Percentiles rank a stretch among this genome's conserved stretches.
Evolutionary conservation across 2,113 vertebrate species (phyloP).

Genomic region (Bagarius yarrelli): DNA sequence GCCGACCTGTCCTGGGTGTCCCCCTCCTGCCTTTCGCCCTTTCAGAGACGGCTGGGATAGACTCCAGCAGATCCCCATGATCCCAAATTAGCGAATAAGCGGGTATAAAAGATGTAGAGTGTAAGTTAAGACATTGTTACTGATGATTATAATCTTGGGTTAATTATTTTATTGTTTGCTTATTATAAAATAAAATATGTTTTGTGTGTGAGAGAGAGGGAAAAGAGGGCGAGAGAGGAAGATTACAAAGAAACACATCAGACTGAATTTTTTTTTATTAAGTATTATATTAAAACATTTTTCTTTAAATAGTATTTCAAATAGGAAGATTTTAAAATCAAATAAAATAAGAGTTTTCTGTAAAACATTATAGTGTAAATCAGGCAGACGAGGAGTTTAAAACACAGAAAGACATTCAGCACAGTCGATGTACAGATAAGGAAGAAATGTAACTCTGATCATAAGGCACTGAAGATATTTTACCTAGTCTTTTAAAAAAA

Average conservation of each 20-base stretch:
- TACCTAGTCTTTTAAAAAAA: constrained; percentile 18
- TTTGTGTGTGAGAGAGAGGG: not conserved
- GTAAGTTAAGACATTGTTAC: not conserved
- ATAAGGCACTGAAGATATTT: constrained; percentile 39
- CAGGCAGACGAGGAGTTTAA: constrained; percentile 1
- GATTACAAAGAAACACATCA: not conserved
- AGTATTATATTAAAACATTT: constrained; percentile 39
- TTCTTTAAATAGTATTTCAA: constrained; percentile 29
- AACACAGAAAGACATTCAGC: constrained; percentile 12
- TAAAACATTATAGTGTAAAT: not conserved
- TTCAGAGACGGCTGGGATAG: too few species aligned
- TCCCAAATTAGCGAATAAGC: not conserved
- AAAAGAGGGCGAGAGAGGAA: not conserved
- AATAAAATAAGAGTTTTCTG: constrained; percentile 16
- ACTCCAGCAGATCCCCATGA: too few species aligned
- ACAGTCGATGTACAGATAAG: not conserved
- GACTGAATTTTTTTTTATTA: constrained; percentile 19
- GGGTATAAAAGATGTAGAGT: not conserved
- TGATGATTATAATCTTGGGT: not conserved
- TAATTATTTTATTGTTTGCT: not conserved
- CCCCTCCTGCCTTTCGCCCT: too few species aligned
- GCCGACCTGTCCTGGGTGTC: too few species aligned
- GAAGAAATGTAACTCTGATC: constrained; percentile 15
- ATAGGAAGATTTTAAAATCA: constrained; percentile 13
- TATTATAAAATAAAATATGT: not conserved